Base-by-base conservation (phyloP, 2,888 invertebrate species). In the Oligia latruncula region DNA sequence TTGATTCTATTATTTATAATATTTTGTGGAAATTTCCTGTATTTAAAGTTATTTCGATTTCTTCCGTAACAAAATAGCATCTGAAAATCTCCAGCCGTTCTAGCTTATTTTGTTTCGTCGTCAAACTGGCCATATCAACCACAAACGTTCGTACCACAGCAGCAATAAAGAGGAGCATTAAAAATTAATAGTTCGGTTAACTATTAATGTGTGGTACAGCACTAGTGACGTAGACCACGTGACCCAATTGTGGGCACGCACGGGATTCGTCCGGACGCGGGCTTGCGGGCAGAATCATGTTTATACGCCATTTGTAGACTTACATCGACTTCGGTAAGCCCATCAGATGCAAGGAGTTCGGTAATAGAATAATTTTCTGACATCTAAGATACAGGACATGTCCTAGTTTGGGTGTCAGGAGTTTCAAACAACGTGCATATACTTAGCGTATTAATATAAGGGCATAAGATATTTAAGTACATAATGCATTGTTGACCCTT, bases 181-280 rank as follows among this genome's bases (percentile, higher is more conserved):
- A 86, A 86, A 86, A 88, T 82, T 80, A 85, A 78, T 82, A 80
- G 75, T 82, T 85, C 67, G 74, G 82, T 88, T 65, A 80, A 77
- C 65, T 84, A 83, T 83, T 75, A 88, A 86, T 82, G 87, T 80
- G 84, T 68, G 68, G 67, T 73, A 77, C 81, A 82, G 80, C 75
- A 81, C 82, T 77, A 74, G 67, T 67, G 58, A 55, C 70, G 79
- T 71, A 65, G 67, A 71, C 77, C 81, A 81, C 74, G 81, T 88
- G 86, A 88, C 86, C 87, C 78, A 82, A 82, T 90, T 88, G 88
- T 77, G 71, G 74, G 78, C 67, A 52, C 71, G 80, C 86, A 77
- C 68, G 81, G 75, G 62, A 76, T 70, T 66, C 75, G 55, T 68
- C 60, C 65, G 80, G 66, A 66, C 66, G 40, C n/a, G 29, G 58